Evolutionary conservation across 2,797 vertebrate genomes (phyloP).

Genomic region (Chrysocyon brachyurus): DNA sequence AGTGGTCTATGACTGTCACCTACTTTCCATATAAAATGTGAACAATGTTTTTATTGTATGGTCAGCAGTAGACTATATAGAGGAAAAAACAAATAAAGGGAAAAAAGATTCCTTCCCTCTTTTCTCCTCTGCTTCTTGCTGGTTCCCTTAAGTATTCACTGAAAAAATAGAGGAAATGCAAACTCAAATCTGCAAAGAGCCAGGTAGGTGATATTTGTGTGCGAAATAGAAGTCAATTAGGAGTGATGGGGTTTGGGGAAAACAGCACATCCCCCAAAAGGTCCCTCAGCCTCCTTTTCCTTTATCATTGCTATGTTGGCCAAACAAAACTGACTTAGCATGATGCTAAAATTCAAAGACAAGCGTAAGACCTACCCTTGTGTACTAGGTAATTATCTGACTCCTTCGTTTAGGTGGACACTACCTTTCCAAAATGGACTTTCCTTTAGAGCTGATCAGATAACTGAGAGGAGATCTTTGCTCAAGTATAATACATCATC

Average conservation of each 20-base stretch:
- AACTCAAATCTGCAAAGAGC: neutral
- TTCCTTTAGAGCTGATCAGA: constrained; percentile 17
- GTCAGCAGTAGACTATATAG: neutral
- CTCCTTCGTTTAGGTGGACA: neutral
- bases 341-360: constrained; percentile 13
- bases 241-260: neutral
- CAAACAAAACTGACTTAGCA: neutral
- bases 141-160: neutral
- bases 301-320: neutral
- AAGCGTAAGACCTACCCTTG: neutral
- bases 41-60: neutral
- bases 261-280: neutral
- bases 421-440: neutral
- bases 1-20: neutral
- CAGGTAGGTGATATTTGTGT: neutral
- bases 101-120: neutral
- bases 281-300: neutral
- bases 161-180: neutral
- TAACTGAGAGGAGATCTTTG: neutral
- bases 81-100: neutral
- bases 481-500: neutral
- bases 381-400: neutral
- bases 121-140: neutral
- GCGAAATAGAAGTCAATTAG: neutral
- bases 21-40: neutral